Evolutionary conservation across 1,140 invertebrate species (phyloP).

Genomic region (Orchestia grillus): DNA sequence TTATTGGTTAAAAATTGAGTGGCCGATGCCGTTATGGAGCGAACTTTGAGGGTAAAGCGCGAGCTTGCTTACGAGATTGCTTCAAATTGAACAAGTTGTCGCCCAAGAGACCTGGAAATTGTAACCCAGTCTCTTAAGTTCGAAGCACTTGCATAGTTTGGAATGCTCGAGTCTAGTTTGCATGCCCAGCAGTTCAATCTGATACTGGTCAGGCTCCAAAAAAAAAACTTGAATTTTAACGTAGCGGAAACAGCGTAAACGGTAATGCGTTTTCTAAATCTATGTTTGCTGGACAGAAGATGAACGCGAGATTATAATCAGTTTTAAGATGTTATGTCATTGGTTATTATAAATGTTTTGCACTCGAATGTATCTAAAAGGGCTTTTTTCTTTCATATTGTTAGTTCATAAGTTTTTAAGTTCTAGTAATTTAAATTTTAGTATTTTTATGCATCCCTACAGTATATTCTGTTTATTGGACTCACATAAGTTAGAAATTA

Average conservation of each 20-base stretch:
- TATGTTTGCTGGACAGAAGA: too few species aligned
- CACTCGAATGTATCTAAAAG: too few species aligned
- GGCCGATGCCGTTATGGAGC: constrained; percentile 32
- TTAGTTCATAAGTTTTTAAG: too few species aligned
- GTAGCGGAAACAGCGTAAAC: background rate
- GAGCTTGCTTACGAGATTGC: constrained; percentile 27
- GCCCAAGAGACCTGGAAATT: background rate
- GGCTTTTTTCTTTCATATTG: too few species aligned
- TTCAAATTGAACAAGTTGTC: constrained; percentile 1
- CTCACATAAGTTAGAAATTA: too few species aligned
- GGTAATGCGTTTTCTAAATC: too few species aligned
- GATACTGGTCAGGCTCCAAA: background rate
- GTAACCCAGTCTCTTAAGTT: background rate
- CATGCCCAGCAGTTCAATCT: background rate
- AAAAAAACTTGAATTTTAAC: background rate
- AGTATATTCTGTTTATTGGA: too few species aligned
- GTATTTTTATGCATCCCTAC: too few species aligned
- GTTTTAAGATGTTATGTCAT: too few species aligned
- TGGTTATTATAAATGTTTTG: too few species aligned
- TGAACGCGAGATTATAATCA: too few species aligned
- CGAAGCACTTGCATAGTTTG: background rate
- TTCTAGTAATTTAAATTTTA: too few species aligned
- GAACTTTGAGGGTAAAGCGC: background rate
- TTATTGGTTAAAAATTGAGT: constrained; percentile 53
- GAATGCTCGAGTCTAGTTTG: background rate